A percentile compares a stretch with the other conserved stretches of the same genome.
Evolutionary conservation across 2,797 vertebrate species (phyloP).

Genomic region (Chaenodraco wilsoni): DNA sequence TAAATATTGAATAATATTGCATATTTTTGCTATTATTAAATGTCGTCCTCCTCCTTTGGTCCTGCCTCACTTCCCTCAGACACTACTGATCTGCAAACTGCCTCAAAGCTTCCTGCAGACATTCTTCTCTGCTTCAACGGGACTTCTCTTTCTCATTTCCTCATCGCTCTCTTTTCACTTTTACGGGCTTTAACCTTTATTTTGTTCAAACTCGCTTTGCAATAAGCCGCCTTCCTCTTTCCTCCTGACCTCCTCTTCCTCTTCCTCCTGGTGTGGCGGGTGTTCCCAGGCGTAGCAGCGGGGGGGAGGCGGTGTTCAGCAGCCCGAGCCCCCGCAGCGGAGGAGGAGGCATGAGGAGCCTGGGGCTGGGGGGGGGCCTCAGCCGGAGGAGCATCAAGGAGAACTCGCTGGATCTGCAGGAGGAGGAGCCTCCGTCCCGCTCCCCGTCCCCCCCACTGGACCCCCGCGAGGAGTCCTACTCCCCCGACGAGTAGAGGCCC

Average conservation of each 20-base stretch:
- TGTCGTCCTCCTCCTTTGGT: slow-evolving; percentile 47
- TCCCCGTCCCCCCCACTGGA: slow-evolving; percentile 56
- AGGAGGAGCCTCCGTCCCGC: slow-evolving; percentile 52
- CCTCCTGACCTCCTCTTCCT: slow-evolving; percentile 40
- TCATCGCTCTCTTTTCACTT: slow-evolving; percentile 12
- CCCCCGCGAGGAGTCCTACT: slow-evolving; percentile 8
- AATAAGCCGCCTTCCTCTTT: neutral
- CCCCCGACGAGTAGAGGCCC: slow-evolving; percentile 46
- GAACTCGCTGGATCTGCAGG: slow-evolving; percentile 64
- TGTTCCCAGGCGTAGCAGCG: slow-evolving; percentile 64
- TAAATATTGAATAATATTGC: too few relatives aligned
- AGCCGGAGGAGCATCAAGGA: slow-evolving; percentile 60
- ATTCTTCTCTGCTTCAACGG: neutral
- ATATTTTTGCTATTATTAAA: slow-evolving; percentile 28
- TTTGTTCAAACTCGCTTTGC: slow-evolving; percentile 14
- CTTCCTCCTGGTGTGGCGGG: slow-evolving; percentile 56
- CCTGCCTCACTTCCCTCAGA: slow-evolving; percentile 54
- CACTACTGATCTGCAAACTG: slow-evolving; percentile 53
- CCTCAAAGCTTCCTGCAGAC: slow-evolving; percentile 22
- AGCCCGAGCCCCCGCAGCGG: slow-evolving; percentile 41
- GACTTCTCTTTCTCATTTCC: neutral
- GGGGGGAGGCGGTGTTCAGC: slow-evolving; percentile 48
- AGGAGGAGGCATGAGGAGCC: slow-evolving; percentile 58
- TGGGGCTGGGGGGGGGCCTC: slow-evolving; percentile 36
- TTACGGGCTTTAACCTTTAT: slow-evolving; percentile 22